Conservation (phyloP, 2,113 vertebrate species). For the Takifugu bimaculatus region DNA sequence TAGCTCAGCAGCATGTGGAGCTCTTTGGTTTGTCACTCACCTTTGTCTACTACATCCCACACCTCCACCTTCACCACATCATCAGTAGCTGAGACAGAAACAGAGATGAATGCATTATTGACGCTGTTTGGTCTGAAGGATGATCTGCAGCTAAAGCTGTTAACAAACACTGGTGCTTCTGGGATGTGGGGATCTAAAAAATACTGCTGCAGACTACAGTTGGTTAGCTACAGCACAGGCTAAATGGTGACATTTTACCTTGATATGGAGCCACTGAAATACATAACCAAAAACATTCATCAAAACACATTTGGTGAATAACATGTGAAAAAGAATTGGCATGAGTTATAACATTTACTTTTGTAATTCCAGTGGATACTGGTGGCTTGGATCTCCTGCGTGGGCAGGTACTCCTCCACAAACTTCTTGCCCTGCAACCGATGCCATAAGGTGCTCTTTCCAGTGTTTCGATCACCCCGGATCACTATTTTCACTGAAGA, state of each 20-base stretch:
- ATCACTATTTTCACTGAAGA: constrained; percentile 97
- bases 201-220: neutral
- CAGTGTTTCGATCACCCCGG: constrained; percentile 95
- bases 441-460: constrained; percentile 96
- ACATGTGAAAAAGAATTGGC: neutral
- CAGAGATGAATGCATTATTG: neutral
- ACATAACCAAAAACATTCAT: constrained; percentile 34
- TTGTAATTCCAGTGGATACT: constrained; percentile 99
- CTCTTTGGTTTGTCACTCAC: constrained; percentile 67
- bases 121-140: neutral
- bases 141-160: neutral
- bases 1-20: neutral
- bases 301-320: constrained; percentile 2
- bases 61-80: constrained; percentile 98
- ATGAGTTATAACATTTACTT: constrained; percentile 77
- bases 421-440: constrained; percentile 94
- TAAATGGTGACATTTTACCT: constrained; percentile 53
- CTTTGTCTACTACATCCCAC: constrained; percentile 99
- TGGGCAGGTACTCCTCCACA: constrained; percentile 96
- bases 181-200: neutral
- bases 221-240: constrained; percentile 13
- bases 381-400: constrained; percentile 98
- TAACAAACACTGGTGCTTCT: neutral
- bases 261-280: constrained; percentile 72
- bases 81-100: constrained; percentile 83